These are phyloP conservation scores for Chlorospingus flavigularis DNA, from an alignment of 2,797 vertebrate genomes.

Conservation along the genomic window DNA sequence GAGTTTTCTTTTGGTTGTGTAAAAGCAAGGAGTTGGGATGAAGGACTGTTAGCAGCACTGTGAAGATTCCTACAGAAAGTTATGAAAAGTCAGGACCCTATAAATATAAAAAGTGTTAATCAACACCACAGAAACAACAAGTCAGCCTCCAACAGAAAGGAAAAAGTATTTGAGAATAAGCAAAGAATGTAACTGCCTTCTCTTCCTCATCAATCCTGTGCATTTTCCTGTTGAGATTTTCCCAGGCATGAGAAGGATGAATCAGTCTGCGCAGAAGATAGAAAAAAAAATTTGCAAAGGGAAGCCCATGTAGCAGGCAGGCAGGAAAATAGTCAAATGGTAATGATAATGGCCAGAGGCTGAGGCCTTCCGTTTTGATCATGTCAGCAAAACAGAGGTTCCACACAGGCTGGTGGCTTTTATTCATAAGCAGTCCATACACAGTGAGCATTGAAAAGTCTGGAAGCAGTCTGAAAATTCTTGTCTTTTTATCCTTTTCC, in stretches of 20 bases:
- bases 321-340: conserved; percentile 31
- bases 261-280: background rate
- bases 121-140: background rate
- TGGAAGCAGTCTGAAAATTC: conserved; percentile 3
- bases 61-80: background rate
- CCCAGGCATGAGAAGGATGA: conserved; percentile 1
- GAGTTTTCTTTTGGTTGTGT: background rate
- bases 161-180: background rate
- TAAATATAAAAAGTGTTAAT: background rate
- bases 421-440: background rate
- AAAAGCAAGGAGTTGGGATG: background rate
- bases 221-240: conserved; percentile 12
- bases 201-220: background rate
- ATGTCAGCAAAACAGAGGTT: background rate
- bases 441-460: background rate
- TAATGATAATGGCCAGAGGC: conserved; percentile 37
- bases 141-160: background rate
- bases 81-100: background rate
- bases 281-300: conserved; percentile 9
- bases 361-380: conserved; percentile 32
- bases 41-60: background rate
- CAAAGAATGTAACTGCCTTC: background rate
- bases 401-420: conserved; percentile 1
- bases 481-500: background rate
- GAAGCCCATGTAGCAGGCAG: conserved; percentile 49